phyloP scores from a whole-genome alignment of 2,797 vertebrate genomes.

The Galaxias olidus region DNA sequence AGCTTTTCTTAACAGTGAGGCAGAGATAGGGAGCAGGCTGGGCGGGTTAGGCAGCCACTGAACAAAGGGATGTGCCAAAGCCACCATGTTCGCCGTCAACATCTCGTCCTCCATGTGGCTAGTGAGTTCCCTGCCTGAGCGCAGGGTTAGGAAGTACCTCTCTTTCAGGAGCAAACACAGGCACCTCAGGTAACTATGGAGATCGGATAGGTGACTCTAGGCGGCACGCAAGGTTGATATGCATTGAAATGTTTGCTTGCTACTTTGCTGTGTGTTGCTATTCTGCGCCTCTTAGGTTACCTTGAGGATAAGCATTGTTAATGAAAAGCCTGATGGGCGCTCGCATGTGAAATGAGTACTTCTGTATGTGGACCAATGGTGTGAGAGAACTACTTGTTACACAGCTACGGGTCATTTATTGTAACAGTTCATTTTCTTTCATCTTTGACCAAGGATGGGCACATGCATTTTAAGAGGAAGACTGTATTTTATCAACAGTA shows the following conservation, averaged over 20 bases:
- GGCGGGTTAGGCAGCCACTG: slow-evolving; percentile 21
- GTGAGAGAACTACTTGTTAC: too few species aligned
- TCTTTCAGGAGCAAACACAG: slow-evolving; percentile 58
- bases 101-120: slow-evolving; percentile 76
- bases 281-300: slow-evolving; percentile 4
- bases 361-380: too few species aligned
- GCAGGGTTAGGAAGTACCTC: slow-evolving; percentile 54
- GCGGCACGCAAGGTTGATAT: slow-evolving; percentile 51
- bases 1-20: slow-evolving; percentile 36
- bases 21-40: slow-evolving; percentile 40
- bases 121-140: slow-evolving; percentile 57
- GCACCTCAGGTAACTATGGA: slow-evolving; percentile 68
- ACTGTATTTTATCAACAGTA: too few species aligned
- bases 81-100: slow-evolving; percentile 79
- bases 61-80: slow-evolving; percentile 39
- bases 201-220: slow-evolving; percentile 45
- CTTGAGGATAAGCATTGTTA: slow-evolving; percentile 2
- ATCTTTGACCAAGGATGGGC: too few species aligned
- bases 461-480: too few species aligned
- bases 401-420: too few species aligned
- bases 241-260: slow-evolving; percentile 27
- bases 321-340: slow-evolving; percentile 14
- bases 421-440: too few species aligned
- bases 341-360: slow-evolving; percentile 4
- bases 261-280: slow-evolving; percentile 13